phyloP scores from a whole-genome alignment of 2,888 invertebrate genomes.

The Caenorhabditis afra region DNA sequence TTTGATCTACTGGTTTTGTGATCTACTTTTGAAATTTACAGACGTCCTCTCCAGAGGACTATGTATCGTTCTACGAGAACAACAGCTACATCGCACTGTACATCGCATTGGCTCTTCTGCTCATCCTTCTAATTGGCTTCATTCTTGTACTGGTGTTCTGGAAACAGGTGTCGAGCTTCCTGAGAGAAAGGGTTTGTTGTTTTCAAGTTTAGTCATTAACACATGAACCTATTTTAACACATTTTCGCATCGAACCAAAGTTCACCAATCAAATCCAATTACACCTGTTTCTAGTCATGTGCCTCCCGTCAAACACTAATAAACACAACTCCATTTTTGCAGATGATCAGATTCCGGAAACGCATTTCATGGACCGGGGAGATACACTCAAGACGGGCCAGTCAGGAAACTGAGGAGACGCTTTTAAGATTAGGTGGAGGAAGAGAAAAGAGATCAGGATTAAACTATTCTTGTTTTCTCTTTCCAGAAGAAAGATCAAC shows the following conservation, averaged over 20 bases:
- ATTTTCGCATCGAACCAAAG: too few species aligned
- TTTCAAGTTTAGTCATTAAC: background rate
- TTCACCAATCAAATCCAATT: background rate
- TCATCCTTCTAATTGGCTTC: background rate
- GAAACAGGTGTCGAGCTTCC: background rate
- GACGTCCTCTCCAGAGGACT: background rate
- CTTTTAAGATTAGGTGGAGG: conserved; percentile 59
- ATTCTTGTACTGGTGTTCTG: background rate
- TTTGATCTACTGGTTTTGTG: conserved; percentile 9
- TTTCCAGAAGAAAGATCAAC: conserved; percentile 61
- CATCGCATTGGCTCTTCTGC: background rate
- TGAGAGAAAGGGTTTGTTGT: conserved; percentile 2
- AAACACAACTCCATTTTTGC: background rate
- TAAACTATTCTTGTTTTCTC: background rate
- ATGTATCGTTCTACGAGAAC: background rate
- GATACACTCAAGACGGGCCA: conserved; percentile 37
- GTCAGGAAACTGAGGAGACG: conserved; percentile 64
- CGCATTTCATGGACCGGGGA: conserved; percentile 26
- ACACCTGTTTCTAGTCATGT: background rate
- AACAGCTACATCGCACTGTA: background rate
- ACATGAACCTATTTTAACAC: background rate
- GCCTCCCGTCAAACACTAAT: background rate
- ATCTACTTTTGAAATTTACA: background rate
- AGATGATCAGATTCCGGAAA: conserved; percentile 33
- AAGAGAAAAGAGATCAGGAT: background rate